Conservation (phyloP, 2,888 invertebrate species). For the Epinotia brunnichana region DNA sequence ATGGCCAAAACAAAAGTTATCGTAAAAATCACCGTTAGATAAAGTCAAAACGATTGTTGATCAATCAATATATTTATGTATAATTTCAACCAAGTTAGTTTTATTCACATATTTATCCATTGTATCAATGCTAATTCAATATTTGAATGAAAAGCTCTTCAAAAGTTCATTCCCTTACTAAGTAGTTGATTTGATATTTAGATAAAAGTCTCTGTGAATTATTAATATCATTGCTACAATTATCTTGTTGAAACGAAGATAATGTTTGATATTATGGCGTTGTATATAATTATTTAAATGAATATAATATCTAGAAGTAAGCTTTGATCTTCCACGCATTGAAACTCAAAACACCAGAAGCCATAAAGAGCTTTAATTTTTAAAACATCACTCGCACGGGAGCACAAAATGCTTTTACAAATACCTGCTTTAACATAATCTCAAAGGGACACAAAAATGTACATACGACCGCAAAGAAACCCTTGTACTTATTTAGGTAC, state of each 20-base stretch:
- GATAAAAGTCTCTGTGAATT: background rate
- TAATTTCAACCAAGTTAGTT: too few relatives aligned
- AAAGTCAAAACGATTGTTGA: too few relatives aligned
- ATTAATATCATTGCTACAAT: background rate
- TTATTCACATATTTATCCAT: too few relatives aligned
- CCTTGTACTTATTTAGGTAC: constrained; percentile 19
- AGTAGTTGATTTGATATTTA: background rate
- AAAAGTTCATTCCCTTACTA: background rate
- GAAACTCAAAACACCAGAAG: constrained; percentile 9
- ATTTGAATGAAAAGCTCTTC: background rate
- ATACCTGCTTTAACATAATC: constrained; percentile 26
- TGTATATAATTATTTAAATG: background rate
- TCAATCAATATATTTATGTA: too few relatives aligned
- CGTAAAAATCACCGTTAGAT: too few relatives aligned
- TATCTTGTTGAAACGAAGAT: background rate
- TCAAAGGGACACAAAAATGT: constrained; percentile 29
- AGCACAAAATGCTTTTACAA: constrained; percentile 15
- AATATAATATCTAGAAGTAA: background rate
- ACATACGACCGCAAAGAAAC: constrained; percentile 34
- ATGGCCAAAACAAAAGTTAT: too few relatives aligned
- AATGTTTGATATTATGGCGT: background rate
- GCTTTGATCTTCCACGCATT: background rate
- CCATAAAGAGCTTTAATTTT: constrained; percentile 10
- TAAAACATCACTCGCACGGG: constrained; percentile 24
- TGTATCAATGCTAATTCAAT: background rate